Percentiles rank a stretch among this genome's conserved stretches.
Conservation (phyloP, 64 coral and sea anemone genomes). For the Catalaphyllia jardinei region DNA sequence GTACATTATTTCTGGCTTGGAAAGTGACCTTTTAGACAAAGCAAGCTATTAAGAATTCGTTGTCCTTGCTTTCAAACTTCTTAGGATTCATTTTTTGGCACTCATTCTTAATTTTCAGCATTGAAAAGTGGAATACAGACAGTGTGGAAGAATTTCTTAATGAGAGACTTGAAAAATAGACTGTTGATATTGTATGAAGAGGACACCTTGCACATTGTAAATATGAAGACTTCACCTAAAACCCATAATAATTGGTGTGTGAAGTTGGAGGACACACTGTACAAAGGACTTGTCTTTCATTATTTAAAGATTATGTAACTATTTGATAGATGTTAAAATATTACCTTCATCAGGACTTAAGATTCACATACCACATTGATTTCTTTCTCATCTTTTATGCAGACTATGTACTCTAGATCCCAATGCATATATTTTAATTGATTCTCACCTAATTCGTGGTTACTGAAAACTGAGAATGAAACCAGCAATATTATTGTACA, state of each 20-base stretch:
- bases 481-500: too few species aligned
- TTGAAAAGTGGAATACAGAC: slow-evolving; percentile 99
- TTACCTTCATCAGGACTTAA: not conserved
- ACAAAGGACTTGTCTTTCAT: not conserved
- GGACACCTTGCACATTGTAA: slow-evolving; percentile 14
- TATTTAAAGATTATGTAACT: not conserved
- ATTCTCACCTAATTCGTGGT: too few species aligned
- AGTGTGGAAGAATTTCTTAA: slow-evolving; percentile 98
- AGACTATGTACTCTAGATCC: too few species aligned
- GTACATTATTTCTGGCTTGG: too few species aligned
- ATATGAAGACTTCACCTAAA: slow-evolving; percentile 47
- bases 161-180: slow-evolving; percentile 78
- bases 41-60: too few species aligned
- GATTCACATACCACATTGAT: too few species aligned
- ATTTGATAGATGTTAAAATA: not conserved
- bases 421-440: too few species aligned
- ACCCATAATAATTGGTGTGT: slow-evolving; percentile 19
- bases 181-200: not conserved
- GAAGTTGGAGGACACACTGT: slow-evolving; percentile 38
- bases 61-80: too few species aligned
- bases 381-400: too few species aligned
- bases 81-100: not conserved
- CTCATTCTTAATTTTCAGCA: slow-evolving; percentile 66
- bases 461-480: too few species aligned
- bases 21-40: too few species aligned